Evolutionary conservation across 2,113 vertebrate species (phyloP), one percentile per base, ranked within the genome.

Genomic region (Elephas maximus): DNA sequence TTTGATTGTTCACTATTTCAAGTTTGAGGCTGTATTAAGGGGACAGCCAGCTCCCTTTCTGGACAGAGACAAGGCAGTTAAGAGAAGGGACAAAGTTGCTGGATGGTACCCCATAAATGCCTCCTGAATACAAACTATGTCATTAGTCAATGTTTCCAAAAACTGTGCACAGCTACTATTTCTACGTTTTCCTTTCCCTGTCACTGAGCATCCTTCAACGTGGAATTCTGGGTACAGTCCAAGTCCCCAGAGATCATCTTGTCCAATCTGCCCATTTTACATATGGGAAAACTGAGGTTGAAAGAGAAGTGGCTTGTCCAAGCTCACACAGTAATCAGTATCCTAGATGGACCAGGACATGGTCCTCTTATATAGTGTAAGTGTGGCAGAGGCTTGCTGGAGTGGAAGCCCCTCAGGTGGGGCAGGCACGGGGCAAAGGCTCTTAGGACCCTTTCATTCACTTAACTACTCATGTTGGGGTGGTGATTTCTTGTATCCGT

Each of bases 351-450:
- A 37, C n/a, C 2, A 17, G 24, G 26, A 14, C n/a, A 1, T 3
- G 44, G 60, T 37, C 63, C 17, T 45, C 76, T 37, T 0, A 0
- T 8, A 37, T 33, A 4, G 0, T 1, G 84, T 1, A 10, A 28
- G 24, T 33, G 20, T 0, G 18, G 48, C 45, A 37, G 48, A 21
- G 41, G 28, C 37, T 23, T 17, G 7, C n/a, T 30, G 26, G 37
- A 15, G n/a, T 7, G 8, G 57, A 51, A 33, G 57, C 37, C 21
- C 63, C 28, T 18, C 12, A 8, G 63, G 45, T 4, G 1, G 28
- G 48, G 18, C 11, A 51, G 86, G 51, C 26, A 10, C n/a, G 15
- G 37, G 30, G 53, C 12, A 12, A 26, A 1, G 17, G n/a, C 18
- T 2, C 69, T 21, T 37, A 33, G 57, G 15, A n/a, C 20, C 15